Conservation (phyloP, 2,888 invertebrate species). For the Epinotia nisella region DNA sequence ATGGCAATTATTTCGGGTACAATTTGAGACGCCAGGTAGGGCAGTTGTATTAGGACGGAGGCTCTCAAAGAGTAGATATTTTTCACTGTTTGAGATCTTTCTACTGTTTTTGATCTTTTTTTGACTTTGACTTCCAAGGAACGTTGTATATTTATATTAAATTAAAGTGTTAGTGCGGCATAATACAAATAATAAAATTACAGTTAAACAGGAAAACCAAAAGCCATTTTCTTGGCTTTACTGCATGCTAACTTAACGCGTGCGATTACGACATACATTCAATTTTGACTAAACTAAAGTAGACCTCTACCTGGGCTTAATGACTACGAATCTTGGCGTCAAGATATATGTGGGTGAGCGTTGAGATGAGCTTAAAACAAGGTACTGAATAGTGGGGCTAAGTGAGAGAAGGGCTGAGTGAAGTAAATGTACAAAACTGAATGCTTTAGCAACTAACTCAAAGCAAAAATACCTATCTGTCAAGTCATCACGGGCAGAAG, state of each 20-base stretch:
- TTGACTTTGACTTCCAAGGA: not conserved
- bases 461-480: conserved; percentile 3
- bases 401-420: too few relatives aligned
- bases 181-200: not conserved
- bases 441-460: not conserved
- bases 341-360: too few relatives aligned
- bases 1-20: conserved; percentile 78
- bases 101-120: not conserved
- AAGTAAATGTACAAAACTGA: not conserved
- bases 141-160: not conserved
- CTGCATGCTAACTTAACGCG: not conserved
- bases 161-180: not conserved
- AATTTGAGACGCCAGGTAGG: conserved; percentile 71
- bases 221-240: not conserved
- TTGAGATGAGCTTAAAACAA: too few relatives aligned
- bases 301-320: too few relatives aligned
- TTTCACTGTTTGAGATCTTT: not conserved
- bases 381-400: too few relatives aligned
- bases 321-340: too few relatives aligned
- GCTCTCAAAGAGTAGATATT: conserved; percentile 57
- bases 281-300: not conserved
- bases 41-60: conserved; percentile 56
- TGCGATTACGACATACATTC: not conserved
- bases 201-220: not conserved
- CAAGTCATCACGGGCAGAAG: not conserved